phyloP scores from a whole-genome alignment of 2,797 vertebrate genomes.

The Cynopterus sphinx region DNA sequence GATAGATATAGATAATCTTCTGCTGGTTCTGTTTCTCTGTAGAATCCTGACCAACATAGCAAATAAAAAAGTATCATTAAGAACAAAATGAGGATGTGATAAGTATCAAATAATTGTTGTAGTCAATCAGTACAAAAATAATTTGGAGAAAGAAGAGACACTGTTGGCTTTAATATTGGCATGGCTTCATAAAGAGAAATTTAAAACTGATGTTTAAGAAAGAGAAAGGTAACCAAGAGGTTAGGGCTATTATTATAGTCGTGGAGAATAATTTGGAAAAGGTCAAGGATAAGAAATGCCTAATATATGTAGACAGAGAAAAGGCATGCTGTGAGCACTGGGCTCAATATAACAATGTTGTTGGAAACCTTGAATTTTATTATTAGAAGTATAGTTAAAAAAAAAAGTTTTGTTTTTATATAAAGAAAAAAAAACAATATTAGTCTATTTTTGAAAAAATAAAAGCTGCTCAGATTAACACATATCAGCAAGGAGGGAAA shows the following conservation, averaged over 20 bases:
- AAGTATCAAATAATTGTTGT: not conserved
- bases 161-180: not conserved
- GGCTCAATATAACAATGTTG: not conserved
- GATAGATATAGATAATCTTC: not conserved
- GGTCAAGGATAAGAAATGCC: not conserved
- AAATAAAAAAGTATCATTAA: not conserved
- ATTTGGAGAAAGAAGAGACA: not conserved
- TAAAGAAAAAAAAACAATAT: not conserved
- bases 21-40: not conserved
- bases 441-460: not conserved
- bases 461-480: not conserved
- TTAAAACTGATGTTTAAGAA: not conserved
- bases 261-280: not conserved
- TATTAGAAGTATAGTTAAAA: not conserved
- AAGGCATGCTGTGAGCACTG: not conserved
- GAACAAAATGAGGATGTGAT: not conserved
- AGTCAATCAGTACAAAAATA: not conserved
- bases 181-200: not conserved
- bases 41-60: not conserved
- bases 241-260: not conserved
- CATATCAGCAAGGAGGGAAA: not conserved
- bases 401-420: not conserved
- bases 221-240: not conserved
- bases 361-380: not conserved
- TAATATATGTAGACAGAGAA: not conserved